Evolutionary conservation across 2,113 vertebrate genomes (phyloP), one percentile per base, ranked within the genome.

Genomic region (Solea solea): DNA sequence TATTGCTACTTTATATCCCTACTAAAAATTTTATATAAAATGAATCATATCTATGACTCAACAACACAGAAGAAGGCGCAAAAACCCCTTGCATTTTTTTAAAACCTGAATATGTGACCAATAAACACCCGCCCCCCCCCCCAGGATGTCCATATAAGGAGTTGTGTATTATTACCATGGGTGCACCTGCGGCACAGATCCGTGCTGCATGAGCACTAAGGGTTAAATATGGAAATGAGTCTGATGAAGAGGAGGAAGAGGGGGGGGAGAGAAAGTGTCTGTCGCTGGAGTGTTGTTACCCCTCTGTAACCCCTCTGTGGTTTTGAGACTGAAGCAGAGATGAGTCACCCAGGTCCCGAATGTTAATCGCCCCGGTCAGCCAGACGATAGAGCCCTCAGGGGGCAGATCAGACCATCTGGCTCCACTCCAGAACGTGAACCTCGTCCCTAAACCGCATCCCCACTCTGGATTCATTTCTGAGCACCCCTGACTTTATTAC

Each of bases 331-430:
- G 73, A 76, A 69, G 71, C 61, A 61, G 59, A 7, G 66, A 86
- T 87, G 86, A 90, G 62, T 91, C 87, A 90, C 77, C 67, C n/a
- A 45, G 13, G 67, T 42, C 73, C 64, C 48, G 0, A 84, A 82
- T 87, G 77, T 79, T 86, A 88, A 88, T 90, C 84, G 80, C 69
- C 28, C 53, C 2, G 62, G 40, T 48, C 50, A 56, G 68, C 68
- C 57, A 74, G 75, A 73, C 72, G 79, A 61, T 72, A 81, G 76
- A 73, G 21, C 72, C 21, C 69, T 73, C 1, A 4, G 54, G 76
- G 62, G 66, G 54, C 44, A 39, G 61, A 72, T 41, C 69, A 40
- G 42, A 50, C n/a, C 68, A 62, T 79, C 50, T 85, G 76, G 69
- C 75, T 69, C 54, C 14, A 3, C 57, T 86, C 53, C 72, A 55